Conservation (phyloP, 2,113 vertebrate species). For the Leptodactylus fuscus region DNA sequence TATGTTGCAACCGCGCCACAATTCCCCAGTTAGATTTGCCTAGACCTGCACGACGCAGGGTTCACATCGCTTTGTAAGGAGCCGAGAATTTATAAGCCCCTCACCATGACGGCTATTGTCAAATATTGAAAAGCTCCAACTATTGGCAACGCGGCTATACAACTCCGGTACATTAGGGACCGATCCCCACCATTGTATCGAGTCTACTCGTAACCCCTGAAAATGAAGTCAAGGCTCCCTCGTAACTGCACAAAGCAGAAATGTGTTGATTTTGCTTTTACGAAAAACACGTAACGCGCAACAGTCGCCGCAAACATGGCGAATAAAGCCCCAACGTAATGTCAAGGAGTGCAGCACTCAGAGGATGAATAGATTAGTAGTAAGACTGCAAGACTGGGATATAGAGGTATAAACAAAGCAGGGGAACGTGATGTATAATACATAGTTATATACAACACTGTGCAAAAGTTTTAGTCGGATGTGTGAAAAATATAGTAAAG, state of each 20-base stretch:
- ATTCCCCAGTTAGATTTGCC: neutral
- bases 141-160: too few relatives aligned
- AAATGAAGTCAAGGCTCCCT: neutral
- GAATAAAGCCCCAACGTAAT: neutral
- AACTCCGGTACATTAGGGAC: neutral
- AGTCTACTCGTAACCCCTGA: neutral
- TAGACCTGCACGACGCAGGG: neutral
- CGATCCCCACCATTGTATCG: neutral
- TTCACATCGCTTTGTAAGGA: constrained; percentile 19
- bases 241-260: neutral
- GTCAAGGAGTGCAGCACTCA: neutral
- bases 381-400: neutral
- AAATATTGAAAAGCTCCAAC: too few relatives aligned
- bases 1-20: neutral
- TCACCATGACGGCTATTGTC: too few relatives aligned
- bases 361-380: neutral
- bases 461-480: too few relatives aligned
- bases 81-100: neutral
- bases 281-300: neutral
- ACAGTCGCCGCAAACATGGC: neutral
- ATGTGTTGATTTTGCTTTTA: neutral
- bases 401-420: too few relatives aligned
- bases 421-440: too few relatives aligned
- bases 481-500: too few relatives aligned
- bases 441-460: too few relatives aligned